These are phyloP conservation scores for Tribolium madens DNA, from an alignment of 1,140 invertebrate genomes.

Conservation along the genomic window DNA sequence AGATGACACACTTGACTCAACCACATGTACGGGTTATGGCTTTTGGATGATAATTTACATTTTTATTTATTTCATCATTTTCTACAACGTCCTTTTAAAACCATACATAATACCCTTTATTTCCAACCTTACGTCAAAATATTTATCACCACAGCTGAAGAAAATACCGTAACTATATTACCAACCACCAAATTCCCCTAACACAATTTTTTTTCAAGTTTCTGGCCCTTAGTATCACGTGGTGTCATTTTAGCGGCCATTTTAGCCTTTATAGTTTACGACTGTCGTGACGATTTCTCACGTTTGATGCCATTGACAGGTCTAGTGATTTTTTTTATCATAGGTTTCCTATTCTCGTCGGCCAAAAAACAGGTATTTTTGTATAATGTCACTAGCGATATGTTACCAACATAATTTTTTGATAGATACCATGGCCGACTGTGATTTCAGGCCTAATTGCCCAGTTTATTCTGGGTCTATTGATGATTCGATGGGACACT, in stretches of 20 bases:
- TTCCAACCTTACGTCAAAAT: too few relatives aligned
- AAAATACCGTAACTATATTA: conserved; percentile 49
- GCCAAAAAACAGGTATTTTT: conserved; percentile 67
- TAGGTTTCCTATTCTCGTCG: conserved; percentile 72
- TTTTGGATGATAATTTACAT: conserved; percentile 77
- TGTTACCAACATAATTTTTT: conserved; percentile 1
- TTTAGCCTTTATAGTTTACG: conserved; percentile 73
- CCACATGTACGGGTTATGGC: conserved; percentile 79
- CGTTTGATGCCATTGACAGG: conserved; percentile 78
- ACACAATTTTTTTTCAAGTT: conserved; percentile 50
- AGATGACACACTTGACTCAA: conserved; percentile 59
- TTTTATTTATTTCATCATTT: conserved; percentile 73
- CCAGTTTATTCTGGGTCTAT: conserved; percentile 88
- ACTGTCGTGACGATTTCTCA: conserved; percentile 72
- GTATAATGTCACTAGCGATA: background rate
- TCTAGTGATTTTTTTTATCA: conserved; percentile 68
- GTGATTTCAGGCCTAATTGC: conserved; percentile 84
- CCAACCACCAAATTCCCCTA: background rate
- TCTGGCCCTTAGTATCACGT: conserved; percentile 47
- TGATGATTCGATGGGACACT: conserved; percentile 86
- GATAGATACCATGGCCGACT: conserved; percentile 79
- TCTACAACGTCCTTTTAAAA: conserved; percentile 78
- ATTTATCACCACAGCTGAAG: background rate
- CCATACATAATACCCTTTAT: conserved; percentile 66
- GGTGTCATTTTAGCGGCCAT: conserved; percentile 67